Conservation (phyloP, 1,140 invertebrate genomes). For the Lordiphosa stackelbergi region DNA sequence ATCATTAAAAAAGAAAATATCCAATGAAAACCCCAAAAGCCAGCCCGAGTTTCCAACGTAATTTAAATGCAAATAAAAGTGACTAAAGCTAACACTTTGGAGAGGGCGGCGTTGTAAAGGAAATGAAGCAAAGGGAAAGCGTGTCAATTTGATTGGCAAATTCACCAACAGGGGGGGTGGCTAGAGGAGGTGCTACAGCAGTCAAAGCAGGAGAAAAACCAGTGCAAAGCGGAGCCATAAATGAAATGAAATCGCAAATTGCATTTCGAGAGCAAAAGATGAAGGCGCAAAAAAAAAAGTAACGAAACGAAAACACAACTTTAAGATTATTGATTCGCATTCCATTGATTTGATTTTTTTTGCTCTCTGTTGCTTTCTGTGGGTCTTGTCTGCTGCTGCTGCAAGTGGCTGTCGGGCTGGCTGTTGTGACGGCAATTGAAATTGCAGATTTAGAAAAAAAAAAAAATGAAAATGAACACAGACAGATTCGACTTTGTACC, state of each 20-base stretch:
- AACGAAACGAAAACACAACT: constrained; percentile 9
- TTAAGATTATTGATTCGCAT: constrained; percentile 16
- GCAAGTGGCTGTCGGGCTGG: not conserved
- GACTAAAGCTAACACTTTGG: constrained; percentile 9
- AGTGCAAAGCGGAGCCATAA: constrained; percentile 8
- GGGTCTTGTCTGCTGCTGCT: not conserved
- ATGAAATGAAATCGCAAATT: constrained; percentile 13
- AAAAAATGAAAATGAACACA: constrained; percentile 1
- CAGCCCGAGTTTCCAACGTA: constrained; percentile 9
- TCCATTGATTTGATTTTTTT: constrained; percentile 11
- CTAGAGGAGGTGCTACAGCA: not conserved
- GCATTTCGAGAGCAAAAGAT: constrained; percentile 13
- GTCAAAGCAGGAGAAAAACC: not conserved
- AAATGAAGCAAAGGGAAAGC: constrained; percentile 13
- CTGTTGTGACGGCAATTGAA: constrained; percentile 9
- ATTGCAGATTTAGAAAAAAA: constrained; percentile 5
- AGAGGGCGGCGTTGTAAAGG: constrained; percentile 3
- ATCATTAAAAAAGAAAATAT: constrained; percentile 12
- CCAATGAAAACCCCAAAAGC: constrained; percentile 11
- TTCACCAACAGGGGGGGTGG: not conserved
- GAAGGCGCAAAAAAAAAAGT: not conserved
- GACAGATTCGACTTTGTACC: constrained; percentile 8
- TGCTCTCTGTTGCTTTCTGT: constrained; percentile 1
- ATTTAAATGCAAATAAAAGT: constrained; percentile 15
- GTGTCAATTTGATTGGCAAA: constrained; percentile 16